These are phyloP conservation scores for Okapia johnstoni DNA, from an alignment of 2,113 vertebrate genomes.

Conservation along the genomic window DNA sequence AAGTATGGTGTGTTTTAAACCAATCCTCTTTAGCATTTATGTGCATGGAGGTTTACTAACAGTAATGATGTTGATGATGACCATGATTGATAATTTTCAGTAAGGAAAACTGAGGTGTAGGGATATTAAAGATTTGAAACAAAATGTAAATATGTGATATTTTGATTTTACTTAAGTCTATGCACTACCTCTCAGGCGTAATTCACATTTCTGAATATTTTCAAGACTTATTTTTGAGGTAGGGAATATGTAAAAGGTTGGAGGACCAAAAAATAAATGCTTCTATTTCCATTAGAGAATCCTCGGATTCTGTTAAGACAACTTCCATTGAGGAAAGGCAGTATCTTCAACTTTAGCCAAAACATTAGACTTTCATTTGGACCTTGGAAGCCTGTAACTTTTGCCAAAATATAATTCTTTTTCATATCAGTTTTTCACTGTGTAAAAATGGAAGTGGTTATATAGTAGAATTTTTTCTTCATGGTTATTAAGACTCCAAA, in stretches of 20 bases:
- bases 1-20: neutral
- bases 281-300: neutral
- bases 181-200: neutral
- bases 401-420: neutral
- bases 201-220: constrained; percentile 5
- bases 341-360: neutral
- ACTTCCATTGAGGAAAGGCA: neutral
- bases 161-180: neutral
- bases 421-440: neutral
- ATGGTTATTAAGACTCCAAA: neutral
- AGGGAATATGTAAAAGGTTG: neutral
- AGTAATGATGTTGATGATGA: neutral
- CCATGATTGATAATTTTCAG: neutral
- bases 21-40: neutral
- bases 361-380: neutral
- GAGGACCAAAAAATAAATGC: neutral
- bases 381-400: neutral
- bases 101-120: neutral
- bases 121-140: neutral
- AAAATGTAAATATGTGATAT: neutral
- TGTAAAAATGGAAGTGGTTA: neutral
- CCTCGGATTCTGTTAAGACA: neutral
- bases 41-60: neutral
- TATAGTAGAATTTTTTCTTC: neutral
- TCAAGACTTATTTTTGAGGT: neutral